Conservation (phyloP, 2,888 invertebrate species). For the Dicyrtoma fusca region DNA sequence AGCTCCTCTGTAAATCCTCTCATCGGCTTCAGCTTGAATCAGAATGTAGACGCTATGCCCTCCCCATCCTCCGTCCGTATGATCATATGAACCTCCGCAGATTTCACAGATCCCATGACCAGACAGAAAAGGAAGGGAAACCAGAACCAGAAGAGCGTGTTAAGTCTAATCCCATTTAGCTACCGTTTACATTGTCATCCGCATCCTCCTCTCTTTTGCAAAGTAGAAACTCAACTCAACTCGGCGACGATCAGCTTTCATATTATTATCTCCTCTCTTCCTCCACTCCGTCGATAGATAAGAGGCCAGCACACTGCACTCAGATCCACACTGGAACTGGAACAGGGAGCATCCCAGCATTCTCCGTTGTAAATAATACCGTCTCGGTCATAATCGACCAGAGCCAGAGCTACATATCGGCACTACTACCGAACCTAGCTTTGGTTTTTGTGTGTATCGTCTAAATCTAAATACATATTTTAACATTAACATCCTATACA, state of each 20-base stretch:
- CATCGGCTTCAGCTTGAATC: too few relatives aligned
- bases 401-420: too few relatives aligned
- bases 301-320: neutral
- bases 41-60: too few relatives aligned
- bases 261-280: neutral
- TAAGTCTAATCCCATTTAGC: slow-evolving; percentile 19
- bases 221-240: too few relatives aligned
- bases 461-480: too few relatives aligned
- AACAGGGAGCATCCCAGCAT: neutral
- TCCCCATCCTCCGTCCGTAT: too few relatives aligned
- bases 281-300: neutral
- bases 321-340: neutral
- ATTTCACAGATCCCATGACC: neutral
- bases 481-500: too few relatives aligned
- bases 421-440: too few relatives aligned
- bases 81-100: too few relatives aligned
- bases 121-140: neutral
- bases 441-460: too few relatives aligned
- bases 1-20: too few relatives aligned
- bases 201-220: neutral
- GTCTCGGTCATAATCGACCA: neutral
- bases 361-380: neutral
- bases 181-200: slow-evolving; percentile 18
- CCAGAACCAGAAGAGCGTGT: neutral
- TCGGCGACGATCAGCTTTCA: too few relatives aligned